These are phyloP conservation scores for Cryptoprocta ferox DNA, from an alignment of 2,797 vertebrate genomes.

Conservation along the genomic window DNA sequence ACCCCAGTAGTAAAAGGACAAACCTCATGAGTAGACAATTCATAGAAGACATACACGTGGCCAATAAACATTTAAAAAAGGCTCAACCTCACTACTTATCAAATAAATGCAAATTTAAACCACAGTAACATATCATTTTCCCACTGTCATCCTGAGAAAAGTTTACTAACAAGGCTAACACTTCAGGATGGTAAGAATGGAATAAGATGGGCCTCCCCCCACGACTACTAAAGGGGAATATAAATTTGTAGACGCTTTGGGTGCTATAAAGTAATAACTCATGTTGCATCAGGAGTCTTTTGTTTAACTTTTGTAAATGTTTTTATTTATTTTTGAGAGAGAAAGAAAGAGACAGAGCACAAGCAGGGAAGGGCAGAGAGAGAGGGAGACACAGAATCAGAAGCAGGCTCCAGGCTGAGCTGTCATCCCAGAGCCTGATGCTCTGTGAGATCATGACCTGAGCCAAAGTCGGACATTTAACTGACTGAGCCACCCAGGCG, in stretches of 20 bases:
- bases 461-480: too few species aligned
- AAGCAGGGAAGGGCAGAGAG: too few species aligned
- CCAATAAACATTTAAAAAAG: not conserved
- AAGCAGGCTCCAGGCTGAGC: too few species aligned
- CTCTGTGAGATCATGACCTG: too few species aligned
- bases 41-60: not conserved
- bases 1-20: slow-evolving; percentile 15
- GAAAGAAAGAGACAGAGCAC: too few species aligned
- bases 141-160: not conserved
- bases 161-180: not conserved
- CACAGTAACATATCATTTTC: not conserved
- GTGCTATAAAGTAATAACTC: slow-evolving; percentile 5
- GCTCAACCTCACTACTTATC: not conserved
- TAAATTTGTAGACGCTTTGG: slow-evolving; percentile 16
- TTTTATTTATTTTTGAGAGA: too few species aligned
- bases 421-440: too few species aligned
- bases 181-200: not conserved
- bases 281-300: not conserved
- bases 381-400: too few species aligned
- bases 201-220: not conserved
- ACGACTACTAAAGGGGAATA: not conserved
- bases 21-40: not conserved
- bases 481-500: too few species aligned
- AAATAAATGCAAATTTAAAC: slow-evolving; percentile 55
- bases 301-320: too few species aligned